Base-by-base conservation (phyloP, 2,888 invertebrate genomes). In the Trissoscelio sp. region DNA sequence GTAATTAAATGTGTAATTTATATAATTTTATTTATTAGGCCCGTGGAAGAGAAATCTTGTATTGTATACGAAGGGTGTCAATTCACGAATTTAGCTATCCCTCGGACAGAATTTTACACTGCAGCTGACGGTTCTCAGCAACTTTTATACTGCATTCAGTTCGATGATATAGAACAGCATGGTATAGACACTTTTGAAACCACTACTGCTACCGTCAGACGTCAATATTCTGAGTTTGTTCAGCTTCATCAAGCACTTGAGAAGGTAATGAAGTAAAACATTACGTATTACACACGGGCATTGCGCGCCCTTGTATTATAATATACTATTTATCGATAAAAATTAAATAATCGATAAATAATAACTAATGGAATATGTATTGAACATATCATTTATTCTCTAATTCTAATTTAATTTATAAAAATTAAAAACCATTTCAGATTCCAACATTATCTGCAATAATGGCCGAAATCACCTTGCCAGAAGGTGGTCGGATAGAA, bases 61-160 rank as follows among this genome's bases (percentile, higher is more conserved):
- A 83, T 87, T 14, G 82, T 89, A 12, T 89, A 86, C 60, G 90
- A 89, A 64, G 89, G 87, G 5, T 88, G 85, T 75, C 90, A 89
- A 74, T 89, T 89, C 67, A 85, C 84, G 14, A 90, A 90, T 81
- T 83, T 90, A 62, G 87, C 87, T 2, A 90, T 90, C 58, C 89
- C 90, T 0, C 87, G 89, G 85, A 90, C 90, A 53, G 90, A 90
- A 81, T 89, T 89, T 84, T 87, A 88, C 46, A 89, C 90, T 1
- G 89, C 89, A 2, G 75, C 87, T 2, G 90, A 90, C 78, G 90
- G 90, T 34, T 90, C 90, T 0, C 90, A 90, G 60, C 90, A 90
- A 67, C 84, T 90, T 34, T 84, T 90, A 12, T 90, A 90, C 58
- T 90, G 90, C 60, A 90, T 90, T 77, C 90, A 90, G 64, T 90